phyloP scores from a whole-genome alignment of 1,140 invertebrate species.

The Cydia pomonella region DNA sequence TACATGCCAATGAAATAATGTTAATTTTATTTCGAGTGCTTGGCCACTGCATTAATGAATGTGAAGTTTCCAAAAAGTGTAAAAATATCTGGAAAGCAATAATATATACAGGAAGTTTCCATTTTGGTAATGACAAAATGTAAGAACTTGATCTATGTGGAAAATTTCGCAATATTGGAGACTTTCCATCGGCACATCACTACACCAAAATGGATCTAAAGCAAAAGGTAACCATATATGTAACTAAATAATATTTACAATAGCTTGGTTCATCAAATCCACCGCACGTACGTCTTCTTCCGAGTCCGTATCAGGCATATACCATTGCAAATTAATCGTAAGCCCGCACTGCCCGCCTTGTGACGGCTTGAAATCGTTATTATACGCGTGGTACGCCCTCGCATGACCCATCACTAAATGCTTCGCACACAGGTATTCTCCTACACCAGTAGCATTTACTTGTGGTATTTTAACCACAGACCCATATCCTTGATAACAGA shows the following conservation, averaged over 20 bases:
- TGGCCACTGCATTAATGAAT: neutral
- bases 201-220: too few relatives aligned
- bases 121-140: too few relatives aligned
- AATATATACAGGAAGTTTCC: too few relatives aligned
- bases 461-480: conserved; percentile 53
- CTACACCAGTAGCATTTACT: conserved; percentile 62
- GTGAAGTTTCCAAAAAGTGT: too few relatives aligned
- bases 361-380: conserved; percentile 54
- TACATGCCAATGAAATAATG: neutral
- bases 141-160: too few relatives aligned
- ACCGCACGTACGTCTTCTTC: conserved; percentile 78
- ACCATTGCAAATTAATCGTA: conserved; percentile 80
- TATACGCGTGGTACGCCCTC: conserved; percentile 74
- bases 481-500: conserved; percentile 64
- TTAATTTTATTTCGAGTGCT: neutral
- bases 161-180: too few relatives aligned
- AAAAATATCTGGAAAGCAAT: too few relatives aligned
- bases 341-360: conserved; percentile 80
- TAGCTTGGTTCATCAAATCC: conserved; percentile 57
- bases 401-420: conserved; percentile 81
- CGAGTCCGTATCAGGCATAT: conserved; percentile 72
- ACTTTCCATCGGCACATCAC: too few relatives aligned
- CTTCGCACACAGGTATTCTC: conserved; percentile 79
- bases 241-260: conserved; percentile 40
- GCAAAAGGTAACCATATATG: neutral